These are phyloP conservation scores for Drosophila putrida DNA, from an alignment of 2,888 invertebrate genomes.

Conservation along the genomic window DNA sequence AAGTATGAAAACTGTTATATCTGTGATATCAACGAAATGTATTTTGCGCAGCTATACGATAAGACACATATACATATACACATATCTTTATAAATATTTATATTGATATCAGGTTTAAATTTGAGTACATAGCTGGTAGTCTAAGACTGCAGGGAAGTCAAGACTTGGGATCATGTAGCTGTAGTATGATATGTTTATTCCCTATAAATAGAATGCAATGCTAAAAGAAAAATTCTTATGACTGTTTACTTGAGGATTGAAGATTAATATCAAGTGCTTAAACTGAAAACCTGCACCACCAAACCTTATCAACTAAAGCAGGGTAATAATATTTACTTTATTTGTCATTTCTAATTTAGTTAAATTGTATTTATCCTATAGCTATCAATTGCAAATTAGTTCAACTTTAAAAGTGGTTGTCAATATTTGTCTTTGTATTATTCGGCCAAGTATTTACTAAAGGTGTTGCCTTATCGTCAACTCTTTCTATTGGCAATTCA, in stretches of 20 bases:
- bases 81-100: constrained; percentile 40
- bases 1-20: neutral
- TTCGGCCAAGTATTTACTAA: constrained; percentile 8
- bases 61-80: constrained; percentile 2
- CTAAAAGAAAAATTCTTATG: neutral
- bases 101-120: neutral
- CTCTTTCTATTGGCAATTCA: constrained; percentile 20
- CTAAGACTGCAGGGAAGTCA: constrained; percentile 15
- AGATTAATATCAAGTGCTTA: neutral
- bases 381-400: constrained; percentile 32
- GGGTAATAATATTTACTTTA: neutral
- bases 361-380: neutral
- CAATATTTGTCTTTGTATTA: constrained; percentile 35
- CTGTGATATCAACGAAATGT: constrained; percentile 2
- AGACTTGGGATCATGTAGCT: constrained; percentile 19
- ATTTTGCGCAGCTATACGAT: constrained; percentile 6
- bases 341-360: neutral
- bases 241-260: neutral
- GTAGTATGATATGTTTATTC: constrained; percentile 14
- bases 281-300: neutral
- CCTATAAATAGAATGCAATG: constrained; percentile 11
- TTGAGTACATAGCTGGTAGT: constrained; percentile 12
- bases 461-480: constrained; percentile 49
- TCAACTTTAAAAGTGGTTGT: constrained; percentile 35
- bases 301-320: constrained; percentile 1